phyloP scores from a whole-genome alignment of 2,113 vertebrate species.

The Craseonycteris thonglongyai region DNA sequence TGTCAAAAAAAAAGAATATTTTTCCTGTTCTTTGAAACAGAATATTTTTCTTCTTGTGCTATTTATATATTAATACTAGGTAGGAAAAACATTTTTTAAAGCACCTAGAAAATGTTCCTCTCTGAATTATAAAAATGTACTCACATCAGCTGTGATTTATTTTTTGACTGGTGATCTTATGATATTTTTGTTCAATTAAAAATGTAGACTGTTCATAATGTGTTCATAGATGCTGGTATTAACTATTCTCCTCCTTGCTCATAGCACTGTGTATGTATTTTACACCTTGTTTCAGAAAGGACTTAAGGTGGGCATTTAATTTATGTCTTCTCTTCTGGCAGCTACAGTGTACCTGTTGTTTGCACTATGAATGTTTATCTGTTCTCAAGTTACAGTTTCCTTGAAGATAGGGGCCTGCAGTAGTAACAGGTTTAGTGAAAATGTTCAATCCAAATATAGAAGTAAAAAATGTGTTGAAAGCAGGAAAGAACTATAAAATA shows the following conservation, averaged over 20 bases:
- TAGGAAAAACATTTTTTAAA: not conserved
- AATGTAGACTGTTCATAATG: not conserved
- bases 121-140: constrained; percentile 17
- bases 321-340: not conserved
- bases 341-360: not conserved
- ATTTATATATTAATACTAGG: not conserved
- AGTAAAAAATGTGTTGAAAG: constrained; percentile 46
- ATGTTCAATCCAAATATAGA: not conserved
- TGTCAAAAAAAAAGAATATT: not conserved
- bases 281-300: not conserved
- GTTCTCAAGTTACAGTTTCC: not conserved
- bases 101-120: not conserved
- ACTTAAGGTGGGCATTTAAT: not conserved
- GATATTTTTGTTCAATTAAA: not conserved
- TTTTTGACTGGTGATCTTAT: not conserved
- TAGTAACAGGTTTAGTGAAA: not conserved
- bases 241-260: not conserved
- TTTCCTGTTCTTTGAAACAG: constrained; percentile 8
- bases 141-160: not conserved
- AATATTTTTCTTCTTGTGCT: not conserved
- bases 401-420: not conserved
- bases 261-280: not conserved
- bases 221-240: not conserved
- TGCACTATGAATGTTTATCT: not conserved
- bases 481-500: constrained; percentile 9